Conservation (phyloP, 2,797 vertebrate genomes). For the Oryzias dopingdopingensis region DNA sequence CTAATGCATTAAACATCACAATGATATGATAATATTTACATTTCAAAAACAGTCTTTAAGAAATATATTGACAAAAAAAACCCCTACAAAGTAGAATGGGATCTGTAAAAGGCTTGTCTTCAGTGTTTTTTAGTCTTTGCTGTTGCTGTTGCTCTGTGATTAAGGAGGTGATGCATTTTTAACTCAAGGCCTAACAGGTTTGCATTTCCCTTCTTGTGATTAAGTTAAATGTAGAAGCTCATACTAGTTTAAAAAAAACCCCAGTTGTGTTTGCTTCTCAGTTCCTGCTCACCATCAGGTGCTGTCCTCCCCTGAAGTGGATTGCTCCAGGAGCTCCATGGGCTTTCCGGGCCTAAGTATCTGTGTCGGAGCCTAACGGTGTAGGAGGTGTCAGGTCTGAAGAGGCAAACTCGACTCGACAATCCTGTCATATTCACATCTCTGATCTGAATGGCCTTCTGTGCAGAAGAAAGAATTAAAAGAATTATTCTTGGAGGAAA, state of each 20-base stretch:
- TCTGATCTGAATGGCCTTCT: slow-evolving; percentile 18
- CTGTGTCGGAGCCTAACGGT: slow-evolving; percentile 59
- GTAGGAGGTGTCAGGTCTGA: slow-evolving; percentile 66
- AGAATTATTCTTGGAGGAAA: not conserved
- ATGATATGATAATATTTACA: too few species aligned
- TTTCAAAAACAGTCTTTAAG: too few species aligned
- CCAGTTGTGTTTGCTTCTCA: not conserved
- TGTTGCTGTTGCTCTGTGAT: too few species aligned
- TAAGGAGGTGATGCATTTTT: too few species aligned
- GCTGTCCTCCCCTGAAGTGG: slow-evolving; percentile 41
- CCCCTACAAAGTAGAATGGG: too few species aligned
- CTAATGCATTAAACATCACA: too few species aligned
- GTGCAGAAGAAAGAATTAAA: not conserved
- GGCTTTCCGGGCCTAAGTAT: slow-evolving; percentile 22
- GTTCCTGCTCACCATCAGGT: slow-evolving; percentile 59
- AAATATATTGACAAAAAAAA: too few species aligned
- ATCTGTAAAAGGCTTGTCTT: too few species aligned
- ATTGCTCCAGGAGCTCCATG: slow-evolving; percentile 74
- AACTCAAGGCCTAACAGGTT: too few species aligned
- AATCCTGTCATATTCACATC: slow-evolving; percentile 20
- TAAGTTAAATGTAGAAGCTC: not conserved
- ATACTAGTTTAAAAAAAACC: not conserved
- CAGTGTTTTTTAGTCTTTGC: too few species aligned
- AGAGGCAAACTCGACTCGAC: slow-evolving; percentile 40
- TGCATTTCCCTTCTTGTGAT: not conserved